Base-by-base conservation (phyloP, 2,113 vertebrate genomes). In the Maccullochella peelii region DNA sequence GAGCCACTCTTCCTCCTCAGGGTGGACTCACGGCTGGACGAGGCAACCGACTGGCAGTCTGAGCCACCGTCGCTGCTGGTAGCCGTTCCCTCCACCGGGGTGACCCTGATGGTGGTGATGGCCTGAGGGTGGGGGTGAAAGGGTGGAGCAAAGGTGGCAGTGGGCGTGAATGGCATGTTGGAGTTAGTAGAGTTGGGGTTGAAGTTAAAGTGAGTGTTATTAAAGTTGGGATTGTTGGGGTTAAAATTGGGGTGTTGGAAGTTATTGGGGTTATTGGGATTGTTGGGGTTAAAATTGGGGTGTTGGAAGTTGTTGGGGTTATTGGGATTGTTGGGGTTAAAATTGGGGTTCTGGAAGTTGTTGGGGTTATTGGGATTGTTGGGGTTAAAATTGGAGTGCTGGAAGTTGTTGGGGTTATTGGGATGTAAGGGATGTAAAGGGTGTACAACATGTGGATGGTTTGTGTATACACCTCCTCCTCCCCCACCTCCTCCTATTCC, bases 11-110 rank as follows among this genome's bases (percentile, higher is more conserved):
- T 97, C 88, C 97, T 96, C 76, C 97, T 94, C 84, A 99, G 95
- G 11, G 97, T 99, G 75, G 97, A 98, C 92, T 99, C 98, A 20
- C 98, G 96, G 74, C 97, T 98, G 14, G 97, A 99, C 0, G 94
- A 94, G 50, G 97, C 97, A 23, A 96, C 93, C 0, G 97, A 98
- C 72, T 97, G 94, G 79, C 96, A 96, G 93, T 99, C 98, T 5
- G 97, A 98, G 44, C 97, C 97, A 1, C 97, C 96, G 63, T 99
- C 98, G 0, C 97, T 98, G 90, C 97, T 97, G 3, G 84, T 80
- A 0, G 73, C 81, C 1, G 82, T 79, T 1, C 65, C 91, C 70
- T 99, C 97, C 61, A 98, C 97, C 0, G 97, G 97, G 0, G 98
- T 98, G 71, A 98, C 97, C 50, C 97, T 95, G 88, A 99, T 98